Conservation (phyloP, 2,888 invertebrate species). For the Platycnemis pennipes region DNA sequence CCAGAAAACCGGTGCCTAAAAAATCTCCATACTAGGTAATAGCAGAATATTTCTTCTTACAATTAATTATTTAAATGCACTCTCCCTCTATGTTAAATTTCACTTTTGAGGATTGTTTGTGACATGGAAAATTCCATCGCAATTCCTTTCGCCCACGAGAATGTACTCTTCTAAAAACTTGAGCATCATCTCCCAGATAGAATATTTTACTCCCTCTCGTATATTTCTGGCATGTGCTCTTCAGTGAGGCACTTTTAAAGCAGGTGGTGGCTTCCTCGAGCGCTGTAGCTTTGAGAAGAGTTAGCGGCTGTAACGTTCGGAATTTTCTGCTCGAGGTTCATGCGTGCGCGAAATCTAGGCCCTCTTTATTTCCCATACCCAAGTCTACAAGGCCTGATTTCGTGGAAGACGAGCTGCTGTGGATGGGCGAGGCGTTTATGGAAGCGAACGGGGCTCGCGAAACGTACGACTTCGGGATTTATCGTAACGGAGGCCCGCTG, state of each 20-base stretch:
- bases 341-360: neutral
- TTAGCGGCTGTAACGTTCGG: no score
- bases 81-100: neutral
- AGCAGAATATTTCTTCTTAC: no score
- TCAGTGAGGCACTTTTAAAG: neutral
- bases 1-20: no score
- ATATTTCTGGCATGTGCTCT: neutral
- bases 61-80: no score
- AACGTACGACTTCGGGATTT: neutral
- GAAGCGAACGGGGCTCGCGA: neutral
- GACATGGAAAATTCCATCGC: neutral
- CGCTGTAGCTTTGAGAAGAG: neutral
- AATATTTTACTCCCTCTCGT: neutral
- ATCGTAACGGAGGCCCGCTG: neutral
- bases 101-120: neutral
- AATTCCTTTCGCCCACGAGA: neutral
- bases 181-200: no score
- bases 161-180: neutral
- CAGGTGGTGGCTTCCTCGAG: neutral
- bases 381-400: neutral
- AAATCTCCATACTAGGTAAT: no score
- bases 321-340: neutral
- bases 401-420: neutral
- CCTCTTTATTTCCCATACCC: neutral
- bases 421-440: neutral